phyloP scores from a whole-genome alignment of 2,113 vertebrate genomes.

The Cyphomyrus plagiostoma region DNA sequence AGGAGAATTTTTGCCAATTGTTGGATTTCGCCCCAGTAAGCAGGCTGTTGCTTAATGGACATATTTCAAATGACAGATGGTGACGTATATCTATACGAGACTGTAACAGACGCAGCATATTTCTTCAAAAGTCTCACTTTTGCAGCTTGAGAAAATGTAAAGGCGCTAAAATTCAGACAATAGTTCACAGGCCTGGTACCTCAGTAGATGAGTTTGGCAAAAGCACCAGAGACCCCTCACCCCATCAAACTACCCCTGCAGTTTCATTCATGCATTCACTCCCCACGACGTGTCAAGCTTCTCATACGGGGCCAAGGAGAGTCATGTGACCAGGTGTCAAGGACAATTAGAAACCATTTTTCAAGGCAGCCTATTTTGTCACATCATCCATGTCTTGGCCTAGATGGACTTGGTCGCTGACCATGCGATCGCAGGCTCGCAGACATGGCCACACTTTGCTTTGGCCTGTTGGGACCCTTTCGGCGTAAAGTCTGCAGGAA shows the following conservation, averaged over 20 bases:
- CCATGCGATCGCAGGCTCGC: background rate
- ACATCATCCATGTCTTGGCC: background rate
- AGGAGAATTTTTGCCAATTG: background rate
- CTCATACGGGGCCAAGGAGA: background rate
- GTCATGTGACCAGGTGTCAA: background rate
- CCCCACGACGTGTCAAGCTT: background rate
- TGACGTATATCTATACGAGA: background rate
- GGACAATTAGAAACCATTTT: background rate
- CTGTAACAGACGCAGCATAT: background rate
- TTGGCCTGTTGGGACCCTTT: background rate
- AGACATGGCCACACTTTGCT: background rate
- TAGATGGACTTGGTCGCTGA: background rate
- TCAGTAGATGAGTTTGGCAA: background rate
- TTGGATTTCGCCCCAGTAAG: background rate
- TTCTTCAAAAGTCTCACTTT: background rate
- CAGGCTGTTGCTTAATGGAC: background rate
- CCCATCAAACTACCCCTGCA: background rate
- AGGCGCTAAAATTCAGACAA: background rate
- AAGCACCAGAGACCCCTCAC: background rate
- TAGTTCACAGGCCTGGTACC: background rate
- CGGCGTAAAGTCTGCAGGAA: background rate
- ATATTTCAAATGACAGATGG: background rate
- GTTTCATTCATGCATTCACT: background rate
- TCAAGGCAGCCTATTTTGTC: background rate
- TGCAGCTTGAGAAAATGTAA: background rate